Base-by-base conservation (phyloP, 2,113 vertebrate genomes). In the Odontesthes bonariensis region DNA sequence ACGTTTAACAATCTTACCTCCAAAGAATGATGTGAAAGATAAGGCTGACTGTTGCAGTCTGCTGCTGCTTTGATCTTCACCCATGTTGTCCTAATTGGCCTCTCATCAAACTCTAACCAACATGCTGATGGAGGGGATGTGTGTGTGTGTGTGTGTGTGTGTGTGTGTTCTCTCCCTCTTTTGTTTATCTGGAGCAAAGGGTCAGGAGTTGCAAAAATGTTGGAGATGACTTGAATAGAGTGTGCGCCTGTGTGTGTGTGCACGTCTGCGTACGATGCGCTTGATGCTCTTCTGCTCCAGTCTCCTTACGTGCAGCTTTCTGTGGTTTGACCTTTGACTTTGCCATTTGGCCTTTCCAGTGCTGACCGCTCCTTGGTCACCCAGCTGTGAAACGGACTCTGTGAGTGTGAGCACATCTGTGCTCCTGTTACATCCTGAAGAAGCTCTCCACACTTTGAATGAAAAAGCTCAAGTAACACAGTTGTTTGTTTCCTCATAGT, bases 351-450 rank as follows among this genome's bases (percentile, higher is more conserved):
- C 89, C 88, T 78, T 72, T 38, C 49, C 32, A 33, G 69, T 54
- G 42, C 56, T 77, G 75, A 83, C 56, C 6, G 54, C 68, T 86
- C 38, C 69, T 86, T 31, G 85, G 73, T 84, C 84, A 11, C 68
- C 86, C 90, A 91, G 91, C 88, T 89, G 89, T 81, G 77, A 87
- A 89, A 85, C 62, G 71, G 63, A 65, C 58, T 52, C 19, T 54
- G 33, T 54, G 40, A 60, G 53, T 60, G 54, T 58, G 40, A 31
- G 67, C 60, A 72, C 84, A 88, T 75, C 59, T 86, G 79, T 16
- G 62, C 57, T 69, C 52, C 38, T 4, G 5, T 14, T 44, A 52
- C 54, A 80, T 76, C 78, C 80, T 73, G 55, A 69, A 69, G 70
- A 46, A 76, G 33, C 33, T 49, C 12, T 51, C 54, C 52, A 31